phyloP scores from a whole-genome alignment of 2,797 vertebrate genomes.

The Pipistrellus kuhlii region DNA sequence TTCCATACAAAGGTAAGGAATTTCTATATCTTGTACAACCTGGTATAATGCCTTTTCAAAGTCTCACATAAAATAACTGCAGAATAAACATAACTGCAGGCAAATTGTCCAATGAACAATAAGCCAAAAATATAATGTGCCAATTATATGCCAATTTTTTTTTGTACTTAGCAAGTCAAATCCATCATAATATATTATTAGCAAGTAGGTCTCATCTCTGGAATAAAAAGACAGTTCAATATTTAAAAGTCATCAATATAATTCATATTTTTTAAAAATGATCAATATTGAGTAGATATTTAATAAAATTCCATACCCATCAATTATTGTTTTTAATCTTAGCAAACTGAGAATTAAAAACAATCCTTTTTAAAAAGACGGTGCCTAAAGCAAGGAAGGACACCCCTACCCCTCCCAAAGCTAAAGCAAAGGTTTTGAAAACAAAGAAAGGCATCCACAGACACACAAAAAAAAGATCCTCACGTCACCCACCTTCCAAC shows the following conservation, averaged over 20 bases:
- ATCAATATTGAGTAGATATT: slow-evolving; percentile 3
- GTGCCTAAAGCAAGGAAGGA: too few relatives aligned
- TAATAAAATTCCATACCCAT: slow-evolving; percentile 23
- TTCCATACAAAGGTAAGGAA: neutral
- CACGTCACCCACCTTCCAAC: too few relatives aligned
- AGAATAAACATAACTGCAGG: neutral
- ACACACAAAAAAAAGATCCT: too few relatives aligned
- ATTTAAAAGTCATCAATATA: slow-evolving; percentile 31
- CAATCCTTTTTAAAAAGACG: neutral
- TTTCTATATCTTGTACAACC: neutral
- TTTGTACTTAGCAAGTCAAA: slow-evolving; percentile 43
- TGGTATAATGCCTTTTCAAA: neutral
- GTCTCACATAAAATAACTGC: slow-evolving; percentile 11
- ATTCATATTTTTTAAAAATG: neutral
- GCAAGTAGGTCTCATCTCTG: neutral
- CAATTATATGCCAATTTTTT: neutral
- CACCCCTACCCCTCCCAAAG: too few relatives aligned
- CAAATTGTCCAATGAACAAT: neutral
- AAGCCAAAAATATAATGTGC: slow-evolving; percentile 33
- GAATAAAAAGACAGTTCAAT: neutral
- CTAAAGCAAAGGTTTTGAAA: too few relatives aligned
- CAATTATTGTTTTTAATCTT: neutral
- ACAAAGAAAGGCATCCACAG: too few relatives aligned
- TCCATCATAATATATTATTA: slow-evolving; percentile 16
- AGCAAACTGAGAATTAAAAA: slow-evolving; percentile 26